Conservation (phyloP, 35 echinoderm and acorn worm species). For the Apostichopus japonicus region DNA sequence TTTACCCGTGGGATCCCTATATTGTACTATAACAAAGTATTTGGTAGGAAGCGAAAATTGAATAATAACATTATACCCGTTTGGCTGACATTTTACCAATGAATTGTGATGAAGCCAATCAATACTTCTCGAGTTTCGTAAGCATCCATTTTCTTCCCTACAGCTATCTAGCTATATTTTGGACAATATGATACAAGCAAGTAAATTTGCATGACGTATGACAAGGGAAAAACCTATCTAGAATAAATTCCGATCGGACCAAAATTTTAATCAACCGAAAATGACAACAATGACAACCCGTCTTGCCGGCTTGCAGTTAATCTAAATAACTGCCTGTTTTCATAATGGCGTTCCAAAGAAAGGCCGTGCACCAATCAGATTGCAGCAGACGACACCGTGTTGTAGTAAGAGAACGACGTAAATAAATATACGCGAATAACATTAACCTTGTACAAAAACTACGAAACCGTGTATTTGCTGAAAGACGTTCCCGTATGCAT, state of each 20-base stretch:
- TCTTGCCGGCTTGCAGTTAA: too few relatives aligned
- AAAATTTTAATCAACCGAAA: not conserved
- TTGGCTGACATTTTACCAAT: not conserved
- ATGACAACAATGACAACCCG: not conserved
- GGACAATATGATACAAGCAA: not conserved
- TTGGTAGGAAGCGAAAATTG: not conserved
- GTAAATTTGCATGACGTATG: not conserved
- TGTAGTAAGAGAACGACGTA: too few relatives aligned
- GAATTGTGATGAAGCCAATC: not conserved
- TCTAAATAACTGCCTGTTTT: not conserved
- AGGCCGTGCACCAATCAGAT: not conserved
- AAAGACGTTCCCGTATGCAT: too few relatives aligned
- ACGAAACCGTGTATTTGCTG: too few relatives aligned
- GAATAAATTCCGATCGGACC: not conserved
- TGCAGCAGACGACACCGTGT: too few relatives aligned
- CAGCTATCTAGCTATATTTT: not conserved
- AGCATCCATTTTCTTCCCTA: not conserved
- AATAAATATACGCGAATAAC: too few relatives aligned
- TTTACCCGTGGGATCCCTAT: not conserved
- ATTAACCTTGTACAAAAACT: too few relatives aligned
- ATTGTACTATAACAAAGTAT: not conserved
- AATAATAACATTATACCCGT: not conserved
- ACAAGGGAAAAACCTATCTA: not conserved
- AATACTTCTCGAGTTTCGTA: not conserved
- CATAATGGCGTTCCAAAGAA: not conserved